These are phyloP conservation scores for Apocrypta bakeri DNA, from an alignment of 1,140 invertebrate genomes.

Conservation along the genomic window DNA sequence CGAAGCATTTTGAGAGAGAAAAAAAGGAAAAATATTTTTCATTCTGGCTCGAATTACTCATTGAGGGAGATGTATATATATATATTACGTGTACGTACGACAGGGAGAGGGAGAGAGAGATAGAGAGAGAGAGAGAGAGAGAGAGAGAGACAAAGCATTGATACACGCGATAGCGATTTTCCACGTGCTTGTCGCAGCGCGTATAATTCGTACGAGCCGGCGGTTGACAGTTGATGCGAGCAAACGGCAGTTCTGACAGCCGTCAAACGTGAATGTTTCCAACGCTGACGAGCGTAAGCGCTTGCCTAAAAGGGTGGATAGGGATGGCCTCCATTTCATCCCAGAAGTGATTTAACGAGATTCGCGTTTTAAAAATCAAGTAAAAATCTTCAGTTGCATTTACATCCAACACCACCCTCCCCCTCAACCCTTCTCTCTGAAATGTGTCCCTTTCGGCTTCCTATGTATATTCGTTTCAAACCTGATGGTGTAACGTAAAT, in stretches of 20 bases:
- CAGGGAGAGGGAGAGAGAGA: too few relatives aligned
- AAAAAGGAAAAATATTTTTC: not conserved
- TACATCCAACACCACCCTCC: constrained; percentile 36
- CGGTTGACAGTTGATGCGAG: constrained; percentile 67
- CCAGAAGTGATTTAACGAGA: constrained; percentile 64
- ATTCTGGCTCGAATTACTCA: not conserved
- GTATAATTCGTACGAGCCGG: constrained; percentile 66
- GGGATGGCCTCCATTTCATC: constrained; percentile 55
- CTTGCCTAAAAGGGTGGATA: constrained; percentile 51
- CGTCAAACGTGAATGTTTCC: constrained; percentile 70
- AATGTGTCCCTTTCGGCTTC: not conserved
- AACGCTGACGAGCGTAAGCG: constrained; percentile 59
- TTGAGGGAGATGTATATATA: not conserved
- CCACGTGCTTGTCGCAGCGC: constrained; percentile 56
- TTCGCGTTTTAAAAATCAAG: constrained; percentile 58
- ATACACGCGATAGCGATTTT: constrained; percentile 2
- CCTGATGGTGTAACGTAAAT: constrained; percentile 51
- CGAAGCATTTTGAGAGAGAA: too few relatives aligned
- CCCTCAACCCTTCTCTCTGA: constrained; percentile 31
- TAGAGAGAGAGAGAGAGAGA: not conserved
- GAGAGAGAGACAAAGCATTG: not conserved
- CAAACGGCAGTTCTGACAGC: constrained; percentile 62
- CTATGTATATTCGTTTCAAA: not conserved
- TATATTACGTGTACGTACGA: too few relatives aligned
- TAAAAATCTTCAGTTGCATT: constrained; percentile 55